Base-by-base conservation (phyloP, 53 echinoderm and acorn worm genomes). In the Luidia sarsii region DNA sequence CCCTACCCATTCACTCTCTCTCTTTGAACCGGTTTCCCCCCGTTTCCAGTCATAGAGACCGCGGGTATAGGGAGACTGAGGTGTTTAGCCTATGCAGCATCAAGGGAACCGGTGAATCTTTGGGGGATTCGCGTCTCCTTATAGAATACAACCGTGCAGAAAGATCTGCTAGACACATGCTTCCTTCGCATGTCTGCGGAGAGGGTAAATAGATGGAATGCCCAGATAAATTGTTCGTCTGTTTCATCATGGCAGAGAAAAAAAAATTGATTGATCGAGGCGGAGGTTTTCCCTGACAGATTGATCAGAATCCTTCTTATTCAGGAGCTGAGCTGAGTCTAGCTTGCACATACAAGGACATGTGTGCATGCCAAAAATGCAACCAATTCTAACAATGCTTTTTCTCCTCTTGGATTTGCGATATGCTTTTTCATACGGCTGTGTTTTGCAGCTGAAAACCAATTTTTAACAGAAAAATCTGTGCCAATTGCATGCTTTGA, bases 151-250 rank as follows among this genome's bases (percentile, higher is more conserved):
- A 55, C 24, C 54, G 61, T 61, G 59, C 28, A 39, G 57, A 57
- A 53, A 57, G 75, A 75, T 60, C 18, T 60, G 77, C 60, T 39
- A 77, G 77, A 77, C 77, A 36, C 61, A 29, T 45, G 28, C 24
- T 77, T 77, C 77, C 77, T 77, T 45, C 46, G 21, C n/a, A 45
- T 43, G 77, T 77, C 77, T 61, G 38, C 30, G 11, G 41, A 34
- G 3, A 1, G 22, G 46, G 43, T 67, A 67, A 41, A 67, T 41
- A 67, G 45, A 67, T 67, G 39, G 21, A 35, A 64, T 14, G 22
- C 36, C 7, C 0, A 64, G 64, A n/a, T 64, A 36, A 9, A 29
- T 57, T 27, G 7, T n/a, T n/a, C 30, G 31, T 64, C 64, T 36
- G 38, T 16, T 21, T 1, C 35, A n/a, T 14, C 64, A 64, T 21